Percentiles rank a stretch among this genome's conserved stretches.
phyloP scores from a whole-genome alignment of 2,888 invertebrate species.

The Caenorhabditis drosophilae region DNA sequence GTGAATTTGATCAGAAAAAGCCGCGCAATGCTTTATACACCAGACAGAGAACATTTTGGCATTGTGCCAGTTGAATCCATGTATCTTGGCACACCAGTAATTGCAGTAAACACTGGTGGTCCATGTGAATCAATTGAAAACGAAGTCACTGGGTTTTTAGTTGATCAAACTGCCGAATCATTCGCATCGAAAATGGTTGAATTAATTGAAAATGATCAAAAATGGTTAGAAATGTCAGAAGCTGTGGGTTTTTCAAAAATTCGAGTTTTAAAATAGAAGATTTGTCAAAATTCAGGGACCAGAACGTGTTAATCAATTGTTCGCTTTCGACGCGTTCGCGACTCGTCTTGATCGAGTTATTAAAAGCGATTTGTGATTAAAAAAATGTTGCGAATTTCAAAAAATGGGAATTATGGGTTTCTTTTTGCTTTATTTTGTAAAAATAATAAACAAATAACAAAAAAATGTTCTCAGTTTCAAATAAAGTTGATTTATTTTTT shows the following conservation, averaged over 20 bases:
- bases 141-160: slow-evolving; percentile 71
- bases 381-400: too few relatives aligned
- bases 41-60: slow-evolving; percentile 95
- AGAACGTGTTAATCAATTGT: slow-evolving; percentile 46
- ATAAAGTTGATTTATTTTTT: too few relatives aligned
- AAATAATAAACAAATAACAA: too few relatives aligned
- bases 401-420: too few relatives aligned
- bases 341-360: slow-evolving; percentile 34
- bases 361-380: background rate
- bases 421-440: too few relatives aligned
- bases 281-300: slow-evolving; percentile 38
- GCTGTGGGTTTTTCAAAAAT: slow-evolving; percentile 5
- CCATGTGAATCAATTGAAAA: slow-evolving; percentile 85
- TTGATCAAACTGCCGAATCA: slow-evolving; percentile 38
- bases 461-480: too few relatives aligned
- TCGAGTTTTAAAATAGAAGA: background rate
- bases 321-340: slow-evolving; percentile 57
- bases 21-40: slow-evolving; percentile 88
- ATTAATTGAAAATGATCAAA: slow-evolving; percentile 25
- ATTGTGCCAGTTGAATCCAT: slow-evolving; percentile 99
- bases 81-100: slow-evolving; percentile 89
- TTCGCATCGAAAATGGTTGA: slow-evolving; percentile 56
- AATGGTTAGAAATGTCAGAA: slow-evolving; percentile 12
- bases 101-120: slow-evolving; percentile 90
- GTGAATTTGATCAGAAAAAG: slow-evolving; percentile 80